Conservation (phyloP, 2,888 invertebrate genomes). For the Catocala fraxini region DNA sequence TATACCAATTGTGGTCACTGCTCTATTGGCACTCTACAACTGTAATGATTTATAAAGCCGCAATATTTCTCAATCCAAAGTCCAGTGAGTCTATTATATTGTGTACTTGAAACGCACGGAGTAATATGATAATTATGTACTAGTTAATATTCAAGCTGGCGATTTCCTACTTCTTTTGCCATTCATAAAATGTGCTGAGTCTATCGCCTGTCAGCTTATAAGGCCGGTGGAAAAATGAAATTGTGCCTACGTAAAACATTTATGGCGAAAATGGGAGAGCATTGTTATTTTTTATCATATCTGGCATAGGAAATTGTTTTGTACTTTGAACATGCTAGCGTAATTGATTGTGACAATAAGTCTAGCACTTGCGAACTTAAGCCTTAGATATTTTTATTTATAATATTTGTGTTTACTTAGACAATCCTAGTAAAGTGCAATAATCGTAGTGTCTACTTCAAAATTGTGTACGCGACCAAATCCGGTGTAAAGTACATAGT, state of each 20-base stretch:
- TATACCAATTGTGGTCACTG: too few relatives aligned
- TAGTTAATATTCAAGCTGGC: conserved; percentile 36
- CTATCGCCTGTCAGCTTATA: conserved; percentile 39
- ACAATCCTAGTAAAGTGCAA: too few relatives aligned
- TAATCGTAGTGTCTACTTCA: too few relatives aligned
- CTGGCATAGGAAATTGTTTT: neutral
- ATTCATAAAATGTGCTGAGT: conserved; percentile 45
- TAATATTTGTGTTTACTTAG: too few relatives aligned
- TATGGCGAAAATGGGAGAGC: conserved; percentile 13
- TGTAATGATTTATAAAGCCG: neutral
- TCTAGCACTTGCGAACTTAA: too few relatives aligned
- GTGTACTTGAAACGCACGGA: neutral
- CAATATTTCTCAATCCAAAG: conserved; percentile 14
- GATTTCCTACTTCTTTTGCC: conserved; percentile 37
- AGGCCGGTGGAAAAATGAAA: conserved; percentile 30
- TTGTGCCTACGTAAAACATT: conserved; percentile 22
- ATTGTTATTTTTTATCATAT: conserved; percentile 11
- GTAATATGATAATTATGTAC: conserved; percentile 4
- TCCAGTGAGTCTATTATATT: conserved; percentile 9
- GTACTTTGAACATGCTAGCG: too few relatives aligned
- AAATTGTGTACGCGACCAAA: too few relatives aligned
- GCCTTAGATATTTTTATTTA: too few relatives aligned
- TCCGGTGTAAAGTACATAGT: too few relatives aligned
- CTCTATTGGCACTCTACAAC: too few relatives aligned
- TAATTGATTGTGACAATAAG: too few relatives aligned